Conservation (phyloP, 2,797 vertebrate genomes). For the Streptopelia turtur region DNA sequence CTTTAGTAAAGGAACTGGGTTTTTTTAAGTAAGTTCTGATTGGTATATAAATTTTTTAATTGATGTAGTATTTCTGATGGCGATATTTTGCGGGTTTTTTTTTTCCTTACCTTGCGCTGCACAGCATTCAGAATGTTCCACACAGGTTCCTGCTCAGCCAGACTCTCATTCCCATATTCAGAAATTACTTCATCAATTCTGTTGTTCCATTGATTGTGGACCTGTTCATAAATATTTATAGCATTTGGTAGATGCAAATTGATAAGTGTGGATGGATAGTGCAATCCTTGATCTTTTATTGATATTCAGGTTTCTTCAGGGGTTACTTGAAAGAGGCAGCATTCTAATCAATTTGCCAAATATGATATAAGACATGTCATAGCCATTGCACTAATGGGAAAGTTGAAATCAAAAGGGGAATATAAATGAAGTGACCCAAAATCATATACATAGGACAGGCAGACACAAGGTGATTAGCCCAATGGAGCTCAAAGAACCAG, state of each 20-base stretch:
- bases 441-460: not conserved
- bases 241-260: not conserved
- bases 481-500: not conserved
- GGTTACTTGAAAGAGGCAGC: not conserved
- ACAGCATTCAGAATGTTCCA: slow-evolving; percentile 49
- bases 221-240: slow-evolving; percentile 43
- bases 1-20: not conserved
- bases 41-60: not conserved
- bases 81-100: not conserved
- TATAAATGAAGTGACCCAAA: not conserved
- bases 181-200: slow-evolving; percentile 54
- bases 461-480: not conserved
- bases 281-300: not conserved
- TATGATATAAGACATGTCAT: not conserved
- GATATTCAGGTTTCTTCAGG: not conserved
- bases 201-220: slow-evolving; percentile 3
- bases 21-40: not conserved
- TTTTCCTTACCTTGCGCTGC: slow-evolving; percentile 36
- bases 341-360: not conserved
- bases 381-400: not conserved
- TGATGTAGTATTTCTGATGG: not conserved
- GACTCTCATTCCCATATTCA: slow-evolving; percentile 34
- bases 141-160: not conserved
- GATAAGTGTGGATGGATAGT: not conserved
- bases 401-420: not conserved